Base-by-base conservation (phyloP, 2,113 vertebrate genomes). In the Oenanthe melanoleuca region DNA sequence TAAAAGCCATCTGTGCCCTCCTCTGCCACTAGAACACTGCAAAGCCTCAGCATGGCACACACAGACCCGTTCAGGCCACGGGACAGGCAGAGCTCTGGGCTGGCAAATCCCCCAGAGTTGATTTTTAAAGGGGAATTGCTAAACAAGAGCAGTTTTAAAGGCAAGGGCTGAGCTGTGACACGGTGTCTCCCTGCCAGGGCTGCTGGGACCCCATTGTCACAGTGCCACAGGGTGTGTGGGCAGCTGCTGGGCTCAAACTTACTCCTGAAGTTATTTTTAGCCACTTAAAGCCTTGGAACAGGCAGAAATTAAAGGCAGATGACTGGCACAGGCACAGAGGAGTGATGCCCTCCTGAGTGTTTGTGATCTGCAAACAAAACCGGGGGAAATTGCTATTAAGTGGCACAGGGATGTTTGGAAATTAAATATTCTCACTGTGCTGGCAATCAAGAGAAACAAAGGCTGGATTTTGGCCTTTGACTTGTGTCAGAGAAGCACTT, bases 1-100 rank as follows among this genome's bases (percentile, higher is more conserved):
- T 5, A 78, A 61, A 86, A 72, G 13, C n/a, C 9, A 53, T 4
- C 72, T 31, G 4, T 1, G 6, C 12, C 67, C 11, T 57, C 53
- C 24, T 53, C 64, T 70, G 38, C 80, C 64, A 13, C 72, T 6
- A 12, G 44, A 67, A 2, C 47, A 5, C 11, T 0, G 2, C 26
- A 40, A 72, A 65, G 37, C n/a, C 75, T 80, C 20, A 45, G n/a
- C 8, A 0, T 1, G 4, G 37, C 14, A 11, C 37, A 26, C 49
- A 5, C 0, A 4, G 44, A 24, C 29, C 2, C 0, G 0, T 4
- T 9, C 23, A 25, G 42, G 29, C 12, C 18, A 2, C 0, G n/a
- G 66, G 61, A n/a, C 40, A 69, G 16, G 33, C 29, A 20, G 4
- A 56, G 8, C 47, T 55, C 4, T 11, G 40, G 11, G 28, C 75